phyloP scores from a whole-genome alignment of 2,797 vertebrate genomes.

The Caiman crocodilus region DNA sequence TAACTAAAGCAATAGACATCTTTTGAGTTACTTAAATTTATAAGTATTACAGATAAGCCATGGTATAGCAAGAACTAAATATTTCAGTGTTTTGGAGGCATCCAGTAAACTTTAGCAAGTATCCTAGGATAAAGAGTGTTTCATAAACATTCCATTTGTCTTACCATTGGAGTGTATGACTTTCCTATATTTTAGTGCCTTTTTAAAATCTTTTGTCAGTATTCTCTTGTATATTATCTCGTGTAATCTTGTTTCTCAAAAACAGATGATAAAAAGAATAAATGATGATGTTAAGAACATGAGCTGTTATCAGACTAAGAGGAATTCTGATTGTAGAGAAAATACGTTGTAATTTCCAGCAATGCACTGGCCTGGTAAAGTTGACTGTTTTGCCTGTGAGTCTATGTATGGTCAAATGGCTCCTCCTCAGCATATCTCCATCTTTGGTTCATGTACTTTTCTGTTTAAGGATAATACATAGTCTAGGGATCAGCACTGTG shows the following conservation, averaged over 20 bases:
- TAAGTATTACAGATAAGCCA: background rate
- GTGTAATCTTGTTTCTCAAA: background rate
- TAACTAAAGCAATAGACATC: background rate
- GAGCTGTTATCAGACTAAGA: background rate
- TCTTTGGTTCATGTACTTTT: background rate
- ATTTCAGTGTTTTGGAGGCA: background rate
- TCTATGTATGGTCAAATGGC: background rate
- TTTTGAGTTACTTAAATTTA: background rate
- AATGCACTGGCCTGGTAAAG: background rate
- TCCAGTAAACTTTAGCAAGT: background rate
- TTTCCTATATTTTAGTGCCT: background rate
- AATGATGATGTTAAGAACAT: background rate
- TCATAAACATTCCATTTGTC: background rate
- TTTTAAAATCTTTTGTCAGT: background rate
- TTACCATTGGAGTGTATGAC: background rate
- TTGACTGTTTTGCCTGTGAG: background rate
- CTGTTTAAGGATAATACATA: too few species aligned
- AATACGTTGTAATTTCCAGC: background rate
- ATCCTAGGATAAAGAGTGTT: background rate
- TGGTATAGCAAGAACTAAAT: background rate
- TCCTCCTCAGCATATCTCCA: background rate
- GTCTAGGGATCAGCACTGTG: too few species aligned
- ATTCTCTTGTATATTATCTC: background rate
- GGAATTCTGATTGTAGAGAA: background rate
- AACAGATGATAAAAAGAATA: background rate